These are phyloP conservation scores for Garrulus glandarius DNA, from an alignment of 2,797 vertebrate species.

Conservation along the genomic window DNA sequence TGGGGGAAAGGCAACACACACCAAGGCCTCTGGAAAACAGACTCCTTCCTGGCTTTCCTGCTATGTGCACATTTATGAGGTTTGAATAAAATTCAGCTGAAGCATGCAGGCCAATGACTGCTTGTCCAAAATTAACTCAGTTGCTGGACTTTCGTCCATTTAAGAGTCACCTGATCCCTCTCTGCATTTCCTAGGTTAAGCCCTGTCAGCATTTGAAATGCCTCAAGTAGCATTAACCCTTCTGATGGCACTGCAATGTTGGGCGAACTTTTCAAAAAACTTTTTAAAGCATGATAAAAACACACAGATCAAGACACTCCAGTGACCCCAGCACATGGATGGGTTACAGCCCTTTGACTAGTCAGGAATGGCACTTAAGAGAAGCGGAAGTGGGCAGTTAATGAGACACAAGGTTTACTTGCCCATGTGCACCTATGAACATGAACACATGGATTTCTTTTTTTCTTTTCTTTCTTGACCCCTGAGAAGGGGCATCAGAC, in stretches of 20 bases:
- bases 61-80: background rate
- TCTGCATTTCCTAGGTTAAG: background rate
- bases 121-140: background rate
- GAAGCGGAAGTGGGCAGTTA: background rate
- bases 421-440: background rate
- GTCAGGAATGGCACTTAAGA: background rate
- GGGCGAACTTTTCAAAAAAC: background rate
- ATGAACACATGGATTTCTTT: slow-evolving; percentile 5
- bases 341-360: background rate
- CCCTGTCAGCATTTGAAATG: background rate
- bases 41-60: background rate
- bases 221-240: background rate
- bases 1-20: background rate
- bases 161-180: background rate
- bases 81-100: slow-evolving; percentile 10
- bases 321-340: background rate
- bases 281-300: background rate
- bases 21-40: slow-evolving; percentile 8
- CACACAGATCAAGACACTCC: background rate
- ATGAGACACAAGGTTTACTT: background rate
- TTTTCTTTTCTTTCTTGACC: background rate
- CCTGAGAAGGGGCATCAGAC: background rate
- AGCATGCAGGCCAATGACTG: background rate
- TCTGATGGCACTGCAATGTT: background rate
- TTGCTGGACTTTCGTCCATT: background rate